Evolutionary conservation across 2,797 vertebrate genomes (phyloP).

Genomic region (Poeciliopsis presidionis): DNA sequence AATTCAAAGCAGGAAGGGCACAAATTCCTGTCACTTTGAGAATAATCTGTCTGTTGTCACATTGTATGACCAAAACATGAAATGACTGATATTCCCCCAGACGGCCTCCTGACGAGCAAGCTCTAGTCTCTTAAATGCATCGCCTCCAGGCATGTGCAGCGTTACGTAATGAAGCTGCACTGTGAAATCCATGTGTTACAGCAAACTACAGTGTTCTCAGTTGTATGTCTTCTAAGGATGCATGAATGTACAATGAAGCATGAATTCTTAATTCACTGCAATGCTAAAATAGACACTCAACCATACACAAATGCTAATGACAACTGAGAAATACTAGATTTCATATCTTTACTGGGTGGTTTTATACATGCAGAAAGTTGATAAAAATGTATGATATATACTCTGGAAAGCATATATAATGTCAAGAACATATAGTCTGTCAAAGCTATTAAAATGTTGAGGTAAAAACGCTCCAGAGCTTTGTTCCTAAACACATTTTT

Average conservation of each 20-base stretch:
- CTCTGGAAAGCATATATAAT: background rate
- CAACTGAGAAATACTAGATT: background rate
- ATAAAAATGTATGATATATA: background rate
- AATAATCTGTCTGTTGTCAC: constrained; percentile 66
- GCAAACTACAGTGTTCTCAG: constrained; percentile 39
- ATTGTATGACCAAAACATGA: constrained; percentile 55
- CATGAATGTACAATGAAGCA: constrained; percentile 33
- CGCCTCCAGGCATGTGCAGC: constrained; percentile 48
- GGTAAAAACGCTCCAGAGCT: background rate
- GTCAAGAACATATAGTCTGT: background rate
- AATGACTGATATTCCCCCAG: constrained; percentile 59
- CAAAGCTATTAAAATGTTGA: background rate
- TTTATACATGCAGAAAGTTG: background rate
- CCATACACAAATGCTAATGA: constrained; percentile 21
- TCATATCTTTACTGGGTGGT: background rate
- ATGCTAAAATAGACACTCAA: background rate
- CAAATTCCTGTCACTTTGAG: constrained; percentile 48
- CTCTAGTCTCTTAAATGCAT: constrained; percentile 58
- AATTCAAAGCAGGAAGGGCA: constrained; percentile 22
- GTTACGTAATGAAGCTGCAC: constrained; percentile 63
- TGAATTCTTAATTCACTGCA: constrained; percentile 19
- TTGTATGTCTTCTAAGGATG: constrained; percentile 29
- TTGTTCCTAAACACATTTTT: background rate
- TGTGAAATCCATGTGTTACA: constrained; percentile 45
- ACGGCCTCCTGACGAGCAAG: constrained; percentile 65